A percentile compares a stretch with the other conserved stretches of the same genome.
Conservation (phyloP, 1,140 invertebrate genomes). For the Drosophila lacertosa region DNA sequence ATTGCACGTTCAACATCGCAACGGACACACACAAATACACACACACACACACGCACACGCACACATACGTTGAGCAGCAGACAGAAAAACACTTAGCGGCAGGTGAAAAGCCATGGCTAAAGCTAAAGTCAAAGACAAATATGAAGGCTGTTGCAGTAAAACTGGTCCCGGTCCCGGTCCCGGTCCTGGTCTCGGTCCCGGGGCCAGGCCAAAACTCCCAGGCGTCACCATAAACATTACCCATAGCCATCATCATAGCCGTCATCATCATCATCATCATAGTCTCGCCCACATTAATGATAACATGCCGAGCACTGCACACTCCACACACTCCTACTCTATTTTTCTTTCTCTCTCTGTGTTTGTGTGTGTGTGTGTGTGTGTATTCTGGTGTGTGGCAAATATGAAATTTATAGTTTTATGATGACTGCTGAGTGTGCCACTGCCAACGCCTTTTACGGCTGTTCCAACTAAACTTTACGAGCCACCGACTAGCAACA, state of each 20-base stretch:
- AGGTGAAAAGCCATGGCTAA: constrained; percentile 51
- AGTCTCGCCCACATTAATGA: constrained; percentile 79
- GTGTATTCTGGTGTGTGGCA: constrained; percentile 58
- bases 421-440: constrained; percentile 83
- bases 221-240: constrained; percentile 78
- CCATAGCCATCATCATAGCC: constrained; percentile 58
- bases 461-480: constrained; percentile 80
- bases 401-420: constrained; percentile 84
- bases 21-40: constrained; percentile 35
- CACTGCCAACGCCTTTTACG: constrained; percentile 80
- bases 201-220: constrained; percentile 64
- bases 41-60: constrained; percentile 25
- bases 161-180: background rate
- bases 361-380: constrained; percentile 9
- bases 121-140: constrained; percentile 46
- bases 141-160: constrained; percentile 31
- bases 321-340: background rate
- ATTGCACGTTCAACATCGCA: constrained; percentile 77
- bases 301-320: constrained; percentile 57
- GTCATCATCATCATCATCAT: constrained; percentile 36
- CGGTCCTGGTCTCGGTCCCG: background rate
- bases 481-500: constrained; percentile 55
- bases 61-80: constrained; percentile 7
- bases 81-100: constrained; percentile 75
- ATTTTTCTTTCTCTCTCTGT: background rate